A percentile compares a stretch with the other conserved stretches of the same genome.
Conservation (phyloP, 2,797 vertebrate species). For the Mallotus villosus region DNA sequence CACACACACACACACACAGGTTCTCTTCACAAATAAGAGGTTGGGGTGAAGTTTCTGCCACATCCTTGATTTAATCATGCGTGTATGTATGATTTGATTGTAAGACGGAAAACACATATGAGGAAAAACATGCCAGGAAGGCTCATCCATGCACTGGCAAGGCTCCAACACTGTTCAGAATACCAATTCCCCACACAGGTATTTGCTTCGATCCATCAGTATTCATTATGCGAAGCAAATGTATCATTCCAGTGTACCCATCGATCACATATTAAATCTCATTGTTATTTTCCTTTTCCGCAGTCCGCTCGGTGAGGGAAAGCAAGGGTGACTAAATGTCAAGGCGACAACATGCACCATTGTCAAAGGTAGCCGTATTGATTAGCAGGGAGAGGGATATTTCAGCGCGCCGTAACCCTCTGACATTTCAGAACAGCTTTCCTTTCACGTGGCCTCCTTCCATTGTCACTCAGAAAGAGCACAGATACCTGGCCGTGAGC, state of each 20-base stretch:
- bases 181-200: constrained; percentile 64
- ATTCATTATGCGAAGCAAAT: constrained; percentile 68
- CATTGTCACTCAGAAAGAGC: constrained; percentile 66
- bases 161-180: constrained; percentile 61
- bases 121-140: constrained; percentile 64
- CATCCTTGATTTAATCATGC: constrained; percentile 70
- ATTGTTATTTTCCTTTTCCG: constrained; percentile 71
- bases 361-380: constrained; percentile 76
- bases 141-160: constrained; percentile 50
- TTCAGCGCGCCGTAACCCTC: constrained; percentile 6
- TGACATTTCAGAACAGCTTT: constrained; percentile 44
- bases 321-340: constrained; percentile 70
- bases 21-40: constrained; percentile 68
- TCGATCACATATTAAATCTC: constrained; percentile 73
- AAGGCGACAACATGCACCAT: constrained; percentile 72
- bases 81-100: constrained; percentile 71
- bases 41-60: constrained; percentile 56
- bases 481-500: constrained; percentile 51
- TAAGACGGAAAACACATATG: constrained; percentile 41
- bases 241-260: constrained; percentile 67
- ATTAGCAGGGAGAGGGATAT: constrained; percentile 64
- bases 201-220: constrained; percentile 70
- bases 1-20: constrained; percentile 37
- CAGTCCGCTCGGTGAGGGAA: constrained; percentile 53
- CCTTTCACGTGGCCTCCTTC: constrained; percentile 58